These are phyloP conservation scores for Cyphomyrus discorhynchus DNA, from an alignment of 2,113 vertebrate species.

Conservation along the genomic window DNA sequence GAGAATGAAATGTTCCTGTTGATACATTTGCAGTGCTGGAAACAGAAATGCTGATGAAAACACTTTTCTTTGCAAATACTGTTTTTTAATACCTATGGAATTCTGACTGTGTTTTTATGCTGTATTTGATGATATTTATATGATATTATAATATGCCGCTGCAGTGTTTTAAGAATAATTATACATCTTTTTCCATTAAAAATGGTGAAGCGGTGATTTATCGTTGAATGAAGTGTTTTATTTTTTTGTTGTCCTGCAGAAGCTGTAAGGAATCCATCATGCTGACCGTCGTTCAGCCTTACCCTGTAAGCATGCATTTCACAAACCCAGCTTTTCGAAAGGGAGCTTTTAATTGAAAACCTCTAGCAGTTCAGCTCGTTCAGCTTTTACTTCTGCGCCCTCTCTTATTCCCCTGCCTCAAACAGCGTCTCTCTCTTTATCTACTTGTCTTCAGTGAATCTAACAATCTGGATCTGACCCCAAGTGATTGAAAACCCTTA, in stretches of 20 bases:
- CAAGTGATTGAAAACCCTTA: not conserved
- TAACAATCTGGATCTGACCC: not conserved
- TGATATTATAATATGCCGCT: not conserved
- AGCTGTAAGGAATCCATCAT: slow-evolving; percentile 98
- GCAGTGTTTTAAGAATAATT: not conserved
- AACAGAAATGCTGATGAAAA: not conserved
- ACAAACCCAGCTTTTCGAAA: not conserved
- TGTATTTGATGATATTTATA: not conserved
- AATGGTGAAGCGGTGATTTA: not conserved
- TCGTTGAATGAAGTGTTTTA: slow-evolving; percentile 20
- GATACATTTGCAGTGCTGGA: not conserved
- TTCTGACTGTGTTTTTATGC: not conserved
- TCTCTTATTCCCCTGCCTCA: not conserved
- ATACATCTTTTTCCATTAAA: not conserved
- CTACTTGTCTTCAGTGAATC: not conserved
- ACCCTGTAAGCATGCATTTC: slow-evolving; percentile 75
- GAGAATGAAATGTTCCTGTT: slow-evolving; percentile 15
- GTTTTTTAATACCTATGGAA: not conserved
- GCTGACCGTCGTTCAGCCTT: slow-evolving; percentile 92
- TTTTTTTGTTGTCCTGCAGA: slow-evolving; percentile 62
- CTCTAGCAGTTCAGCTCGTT: not conserved
- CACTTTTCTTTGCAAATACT: not conserved
- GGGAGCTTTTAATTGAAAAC: not conserved
- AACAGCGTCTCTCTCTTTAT: not conserved
- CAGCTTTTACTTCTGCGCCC: not conserved